Evolutionary conservation across 2,888 invertebrate species (phyloP), one percentile per base, ranked within the genome.

Genomic region (Druceiella hillmani): DNA sequence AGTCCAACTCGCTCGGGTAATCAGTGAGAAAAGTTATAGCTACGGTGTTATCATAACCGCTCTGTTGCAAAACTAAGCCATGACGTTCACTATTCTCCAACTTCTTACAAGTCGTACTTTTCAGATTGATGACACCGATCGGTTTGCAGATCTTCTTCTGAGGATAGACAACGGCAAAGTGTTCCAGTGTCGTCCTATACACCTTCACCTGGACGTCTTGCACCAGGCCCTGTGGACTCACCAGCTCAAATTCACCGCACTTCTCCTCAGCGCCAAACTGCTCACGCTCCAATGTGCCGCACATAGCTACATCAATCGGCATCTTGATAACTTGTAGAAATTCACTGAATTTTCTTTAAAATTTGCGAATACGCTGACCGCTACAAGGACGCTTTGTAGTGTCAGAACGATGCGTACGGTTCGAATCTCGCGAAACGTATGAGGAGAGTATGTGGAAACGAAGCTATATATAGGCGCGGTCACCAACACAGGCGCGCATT

Each of bases 111-210:
- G 59, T 62, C 7, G 78, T 78, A 51, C 78, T 79, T 49, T 74
- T 64, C 44, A 80, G 56, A 55, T 79, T 79, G 25, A 79, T 65
- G 2, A 79, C 79, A 1, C 78, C 78, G 22, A 76, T 59, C 0
- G 80, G 74, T 46, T 77, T 74, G 44, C 77, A 73, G 7, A 79
- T 64, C 51, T 78, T 74, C 59, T 78, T 78, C 56, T 77, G 74
- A 4, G 79, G 79, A 47, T 77, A 79, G 17, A 80, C 73, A 4
- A 79, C 79, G 2, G 78, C 78, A 51, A 80, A 80, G 51, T 80
- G 79, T 53, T 79, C 80, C 52, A 77, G 58, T 29, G 78, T 74
- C 3, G 79, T 79, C 43, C 73, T 66, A 55, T 80, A 79, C 14
- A 80, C 79, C 50, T 77, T 76, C 45, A 78, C 78, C 50, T 79